Evolutionary conservation across 2,888 invertebrate genomes (phyloP).

Genomic region (Lasioglossum villosulum): DNA sequence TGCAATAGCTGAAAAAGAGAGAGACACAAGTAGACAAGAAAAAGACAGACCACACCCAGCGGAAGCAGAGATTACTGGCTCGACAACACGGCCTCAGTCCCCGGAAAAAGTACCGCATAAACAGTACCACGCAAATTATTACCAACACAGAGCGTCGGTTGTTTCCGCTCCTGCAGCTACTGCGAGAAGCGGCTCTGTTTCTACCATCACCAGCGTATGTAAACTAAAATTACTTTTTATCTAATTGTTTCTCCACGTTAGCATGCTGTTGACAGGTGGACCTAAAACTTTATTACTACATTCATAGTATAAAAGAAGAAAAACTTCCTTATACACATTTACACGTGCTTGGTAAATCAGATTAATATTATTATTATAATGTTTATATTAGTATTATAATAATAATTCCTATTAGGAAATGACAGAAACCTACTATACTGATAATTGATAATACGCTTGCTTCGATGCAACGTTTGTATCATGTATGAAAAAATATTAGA

Average conservation of each 20-base stretch:
- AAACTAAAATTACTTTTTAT: neutral
- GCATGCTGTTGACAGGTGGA: neutral
- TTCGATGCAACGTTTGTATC: neutral
- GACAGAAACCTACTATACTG: no score
- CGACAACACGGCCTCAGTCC: slow-evolving; percentile 43
- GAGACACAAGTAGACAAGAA: slow-evolving; percentile 63
- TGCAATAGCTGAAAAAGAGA: slow-evolving; percentile 62
- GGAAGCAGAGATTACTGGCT: slow-evolving; percentile 66
- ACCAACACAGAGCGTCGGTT: slow-evolving; percentile 75
- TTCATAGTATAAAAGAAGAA: no score
- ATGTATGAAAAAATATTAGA: neutral
- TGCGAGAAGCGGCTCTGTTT: slow-evolving; percentile 77
- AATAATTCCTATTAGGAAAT: no score
- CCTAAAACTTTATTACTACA: neutral
- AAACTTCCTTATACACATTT: no score
- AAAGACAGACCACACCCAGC: slow-evolving; percentile 68
- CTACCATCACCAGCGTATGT: slow-evolving; percentile 76
- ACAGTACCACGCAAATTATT: slow-evolving; percentile 43
- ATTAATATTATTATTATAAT: no score
- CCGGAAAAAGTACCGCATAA: slow-evolving; percentile 26
- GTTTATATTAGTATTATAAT: no score
- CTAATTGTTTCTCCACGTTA: neutral
- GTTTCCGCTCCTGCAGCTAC: slow-evolving; percentile 76
- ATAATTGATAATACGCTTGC: no score
- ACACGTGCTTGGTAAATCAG: no score